These are phyloP conservation scores for Meta bourneti DNA, from an alignment of 2,888 invertebrate species.

Conservation along the genomic window DNA sequence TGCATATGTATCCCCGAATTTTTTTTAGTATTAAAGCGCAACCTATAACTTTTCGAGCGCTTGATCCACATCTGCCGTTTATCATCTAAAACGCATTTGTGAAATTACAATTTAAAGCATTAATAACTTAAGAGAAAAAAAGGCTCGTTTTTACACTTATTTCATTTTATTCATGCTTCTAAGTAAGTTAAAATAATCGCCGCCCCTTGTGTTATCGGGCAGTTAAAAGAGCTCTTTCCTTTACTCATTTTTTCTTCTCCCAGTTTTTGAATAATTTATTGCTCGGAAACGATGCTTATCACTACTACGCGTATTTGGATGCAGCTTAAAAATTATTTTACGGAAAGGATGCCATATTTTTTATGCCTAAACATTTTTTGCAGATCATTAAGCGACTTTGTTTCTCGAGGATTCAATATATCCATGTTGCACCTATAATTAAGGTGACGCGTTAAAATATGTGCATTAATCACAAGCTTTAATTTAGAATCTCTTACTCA, in stretches of 20 bases:
- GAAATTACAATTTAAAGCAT: not conserved
- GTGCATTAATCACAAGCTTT: no score
- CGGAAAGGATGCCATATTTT: not conserved
- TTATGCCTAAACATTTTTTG: no score
- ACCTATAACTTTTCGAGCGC: no score
- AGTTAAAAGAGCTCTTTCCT: not conserved
- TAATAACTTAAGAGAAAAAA: not conserved
- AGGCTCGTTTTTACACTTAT: not conserved
- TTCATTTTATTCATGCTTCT: not conserved
- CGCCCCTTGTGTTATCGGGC: not conserved
- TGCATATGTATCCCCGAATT: not conserved
- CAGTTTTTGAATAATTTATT: not conserved
- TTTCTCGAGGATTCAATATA: no score
- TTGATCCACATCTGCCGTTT: not conserved
- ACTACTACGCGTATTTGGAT: not conserved
- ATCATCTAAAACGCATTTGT: not conserved
- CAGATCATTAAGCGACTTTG: no score
- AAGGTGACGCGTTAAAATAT: no score
- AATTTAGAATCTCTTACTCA: no score
- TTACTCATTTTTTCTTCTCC: not conserved
- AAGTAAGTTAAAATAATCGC: not conserved
- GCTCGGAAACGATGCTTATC: not conserved
- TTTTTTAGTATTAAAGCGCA: not conserved
- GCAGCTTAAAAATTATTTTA: not conserved
- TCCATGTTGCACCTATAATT: no score